Evolutionary conservation across 1,140 invertebrate species (phyloP).

Genomic region (Harpegnathos saltator): DNA sequence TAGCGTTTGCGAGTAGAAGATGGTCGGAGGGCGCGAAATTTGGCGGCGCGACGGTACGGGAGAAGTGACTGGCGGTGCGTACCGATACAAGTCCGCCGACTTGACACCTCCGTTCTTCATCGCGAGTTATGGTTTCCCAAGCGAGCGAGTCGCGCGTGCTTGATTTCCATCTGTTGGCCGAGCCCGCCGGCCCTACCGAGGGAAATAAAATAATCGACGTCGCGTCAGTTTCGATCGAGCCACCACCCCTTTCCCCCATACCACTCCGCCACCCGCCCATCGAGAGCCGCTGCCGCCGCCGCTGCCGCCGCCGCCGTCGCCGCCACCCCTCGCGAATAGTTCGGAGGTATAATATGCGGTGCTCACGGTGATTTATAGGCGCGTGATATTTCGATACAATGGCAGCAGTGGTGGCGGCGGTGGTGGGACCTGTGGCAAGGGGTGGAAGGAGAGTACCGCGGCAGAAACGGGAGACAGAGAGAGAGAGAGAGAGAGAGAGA

Average conservation of each 20-base stretch:
- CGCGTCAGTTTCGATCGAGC: conserved; percentile 78
- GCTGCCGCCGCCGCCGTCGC: conserved; percentile 20
- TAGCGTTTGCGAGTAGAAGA: too few relatives aligned
- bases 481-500: conserved; percentile 49
- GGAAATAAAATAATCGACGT: conserved; percentile 79
- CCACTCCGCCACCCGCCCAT: conserved; percentile 29
- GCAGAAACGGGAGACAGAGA: conserved; percentile 49
- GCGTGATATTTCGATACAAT: conserved; percentile 82
- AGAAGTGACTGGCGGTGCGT: not conserved
- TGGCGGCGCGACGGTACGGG: not conserved
- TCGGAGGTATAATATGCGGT: conserved; percentile 78
- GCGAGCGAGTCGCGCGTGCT: conserved; percentile 36
- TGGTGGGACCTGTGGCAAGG: conserved; percentile 57
- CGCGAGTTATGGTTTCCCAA: conserved; percentile 24
- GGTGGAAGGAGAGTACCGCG: conserved; percentile 51
- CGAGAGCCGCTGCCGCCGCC: conserved; percentile 42
- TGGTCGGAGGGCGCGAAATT: not conserved
- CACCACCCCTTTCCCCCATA: conserved; percentile 35
- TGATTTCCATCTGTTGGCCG: conserved; percentile 58
- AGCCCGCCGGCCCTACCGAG: conserved; percentile 39
- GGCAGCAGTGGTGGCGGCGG: conserved; percentile 63
- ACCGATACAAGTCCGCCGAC: not conserved
- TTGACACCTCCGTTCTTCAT: conserved; percentile 13
- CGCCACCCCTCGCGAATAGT: conserved; percentile 72
- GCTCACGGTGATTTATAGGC: conserved; percentile 79